These are phyloP conservation scores for Nemotelus nigrinus DNA, from an alignment of 2,888 invertebrate genomes.

Conservation along the genomic window DNA sequence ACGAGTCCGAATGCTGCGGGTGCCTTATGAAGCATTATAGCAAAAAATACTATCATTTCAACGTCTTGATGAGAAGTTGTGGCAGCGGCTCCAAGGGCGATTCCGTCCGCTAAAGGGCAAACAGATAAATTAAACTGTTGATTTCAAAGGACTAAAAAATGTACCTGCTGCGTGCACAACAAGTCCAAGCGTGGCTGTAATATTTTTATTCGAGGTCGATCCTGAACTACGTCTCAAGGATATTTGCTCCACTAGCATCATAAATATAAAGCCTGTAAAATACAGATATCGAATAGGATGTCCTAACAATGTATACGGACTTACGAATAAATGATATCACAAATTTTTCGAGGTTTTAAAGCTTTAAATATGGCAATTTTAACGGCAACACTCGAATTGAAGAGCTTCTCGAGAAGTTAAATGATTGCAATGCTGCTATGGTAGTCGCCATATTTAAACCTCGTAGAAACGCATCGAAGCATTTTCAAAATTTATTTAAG, in stretches of 20 bases:
- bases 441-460: no score
- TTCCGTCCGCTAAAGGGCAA: constrained; percentile 82
- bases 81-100: constrained; percentile 97
- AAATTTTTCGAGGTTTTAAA: no score
- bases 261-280: constrained; percentile 86
- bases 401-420: no score
- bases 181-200: constrained; percentile 95
- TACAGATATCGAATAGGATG: neutral
- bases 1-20: constrained; percentile 99
- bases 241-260: constrained; percentile 94
- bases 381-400: no score
- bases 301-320: no score
- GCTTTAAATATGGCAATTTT: no score
- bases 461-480: no score
- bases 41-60: constrained; percentile 96
- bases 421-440: no score
- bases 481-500: no score
- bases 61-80: constrained; percentile 96
- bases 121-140: constrained; percentile 4
- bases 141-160: neutral
- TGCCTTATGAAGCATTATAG: constrained; percentile 99
- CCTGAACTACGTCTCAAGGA: constrained; percentile 70
- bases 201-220: constrained; percentile 74
- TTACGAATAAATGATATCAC: no score
- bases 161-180: constrained; percentile 96